A percentile compares a stretch with the other conserved stretches of the same genome.
Evolutionary conservation across 2,888 invertebrate species (phyloP).

Genomic region (Labia minor): DNA sequence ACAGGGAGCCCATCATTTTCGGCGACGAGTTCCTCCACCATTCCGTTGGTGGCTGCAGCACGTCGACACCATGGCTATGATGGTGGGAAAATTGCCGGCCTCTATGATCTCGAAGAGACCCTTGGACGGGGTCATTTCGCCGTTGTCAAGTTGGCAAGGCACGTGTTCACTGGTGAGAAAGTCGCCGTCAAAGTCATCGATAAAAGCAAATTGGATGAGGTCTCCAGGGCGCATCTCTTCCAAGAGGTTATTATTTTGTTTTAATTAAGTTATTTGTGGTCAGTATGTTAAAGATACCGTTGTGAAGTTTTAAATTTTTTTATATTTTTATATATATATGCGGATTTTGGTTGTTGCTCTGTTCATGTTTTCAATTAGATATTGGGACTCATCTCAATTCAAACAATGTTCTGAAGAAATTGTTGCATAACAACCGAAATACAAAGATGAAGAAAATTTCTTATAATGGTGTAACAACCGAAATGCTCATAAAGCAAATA

Average conservation of each 20-base stretch:
- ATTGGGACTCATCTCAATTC: too few relatives aligned
- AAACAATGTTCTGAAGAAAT: too few relatives aligned
- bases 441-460: too few relatives aligned
- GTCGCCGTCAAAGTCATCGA: constrained; percentile 98
- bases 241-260: constrained; percentile 75
- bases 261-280: not conserved
- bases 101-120: constrained; percentile 95
- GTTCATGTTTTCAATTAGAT: too few relatives aligned
- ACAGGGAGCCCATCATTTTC: not conserved
- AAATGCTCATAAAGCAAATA: too few relatives aligned
- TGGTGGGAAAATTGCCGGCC: constrained; percentile 85
- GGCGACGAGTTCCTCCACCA: not conserved
- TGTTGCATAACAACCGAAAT: too few relatives aligned
- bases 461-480: too few relatives aligned
- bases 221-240: constrained; percentile 89
- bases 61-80: constrained; percentile 34
- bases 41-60: too few relatives aligned
- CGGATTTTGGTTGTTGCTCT: too few relatives aligned
- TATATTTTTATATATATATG: too few relatives aligned
- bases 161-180: constrained; percentile 98
- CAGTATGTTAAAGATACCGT: too few relatives aligned
- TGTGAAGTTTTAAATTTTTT: too few relatives aligned
- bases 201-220: constrained; percentile 93
- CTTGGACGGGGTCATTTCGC: constrained; percentile 98
- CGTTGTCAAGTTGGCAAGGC: constrained; percentile 92